phyloP scores from a whole-genome alignment of 1,140 invertebrate species.

The Chymomyza costata region DNA sequence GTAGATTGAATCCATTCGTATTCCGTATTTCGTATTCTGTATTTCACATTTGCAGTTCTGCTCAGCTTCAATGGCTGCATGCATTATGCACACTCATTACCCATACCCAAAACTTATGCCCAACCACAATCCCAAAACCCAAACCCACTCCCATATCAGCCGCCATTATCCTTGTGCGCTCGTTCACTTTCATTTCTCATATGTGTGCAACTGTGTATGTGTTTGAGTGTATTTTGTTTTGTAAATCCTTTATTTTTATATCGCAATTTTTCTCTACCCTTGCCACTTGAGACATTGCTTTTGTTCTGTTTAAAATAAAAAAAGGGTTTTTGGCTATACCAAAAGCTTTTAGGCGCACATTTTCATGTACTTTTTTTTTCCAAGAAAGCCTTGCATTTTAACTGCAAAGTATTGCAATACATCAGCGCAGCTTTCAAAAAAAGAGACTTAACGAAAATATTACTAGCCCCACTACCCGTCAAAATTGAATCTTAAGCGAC shows the following conservation, averaged over 20 bases:
- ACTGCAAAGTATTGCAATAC: constrained; percentile 2
- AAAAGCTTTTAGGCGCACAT: constrained; percentile 58
- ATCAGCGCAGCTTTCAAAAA: no score
- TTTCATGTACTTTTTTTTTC: constrained; percentile 11
- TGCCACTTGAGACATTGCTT: constrained; percentile 73
- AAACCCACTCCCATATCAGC: constrained; percentile 7
- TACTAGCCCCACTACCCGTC: no score
- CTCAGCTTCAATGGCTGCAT: constrained; percentile 27
- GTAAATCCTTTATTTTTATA: constrained; percentile 29
- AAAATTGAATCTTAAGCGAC: no score
- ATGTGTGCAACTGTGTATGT: constrained; percentile 31
- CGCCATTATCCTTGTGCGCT: constrained; percentile 68
- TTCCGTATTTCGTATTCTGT: no score
- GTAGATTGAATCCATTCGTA: constrained; percentile 62
- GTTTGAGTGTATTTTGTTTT: constrained; percentile 1
- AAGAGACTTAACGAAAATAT: no score
- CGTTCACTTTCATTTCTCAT: constrained; percentile 70
- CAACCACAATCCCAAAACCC: constrained; percentile 4
- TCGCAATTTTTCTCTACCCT: constrained; percentile 58
- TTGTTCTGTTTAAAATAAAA: constrained; percentile 49
- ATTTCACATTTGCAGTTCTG: no score
- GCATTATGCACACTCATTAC: constrained; percentile 73
- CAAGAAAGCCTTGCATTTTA: constrained; percentile 47
- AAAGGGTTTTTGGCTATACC: constrained; percentile 58
- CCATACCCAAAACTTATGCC: no score